phyloP scores from a whole-genome alignment of 1,140 invertebrate species.

The Maconellicoccus hirsutus region DNA sequence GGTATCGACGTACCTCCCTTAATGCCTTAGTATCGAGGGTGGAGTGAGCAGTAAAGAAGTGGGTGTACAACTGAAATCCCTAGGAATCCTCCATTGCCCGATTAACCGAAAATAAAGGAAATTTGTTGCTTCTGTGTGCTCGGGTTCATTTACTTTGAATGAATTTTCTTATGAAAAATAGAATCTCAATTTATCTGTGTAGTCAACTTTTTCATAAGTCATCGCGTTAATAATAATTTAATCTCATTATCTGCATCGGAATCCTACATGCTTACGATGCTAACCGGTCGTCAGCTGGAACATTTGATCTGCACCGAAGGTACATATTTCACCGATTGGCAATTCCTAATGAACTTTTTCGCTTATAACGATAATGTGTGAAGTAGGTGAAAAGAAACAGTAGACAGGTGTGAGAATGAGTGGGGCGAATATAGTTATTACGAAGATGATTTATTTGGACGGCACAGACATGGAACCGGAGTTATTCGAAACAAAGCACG shows the following conservation, averaged over 20 bases:
- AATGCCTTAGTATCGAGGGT: too few relatives aligned
- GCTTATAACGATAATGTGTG: background rate
- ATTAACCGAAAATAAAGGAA: background rate
- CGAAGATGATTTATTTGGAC: constrained; percentile 21
- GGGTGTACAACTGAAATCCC: background rate
- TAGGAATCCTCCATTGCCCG: background rate
- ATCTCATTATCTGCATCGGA: background rate
- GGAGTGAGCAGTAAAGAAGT: background rate
- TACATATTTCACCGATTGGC: background rate
- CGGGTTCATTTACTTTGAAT: background rate
- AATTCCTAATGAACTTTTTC: background rate
- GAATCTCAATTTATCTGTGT: too few relatives aligned
- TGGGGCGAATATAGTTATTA: constrained; percentile 9
- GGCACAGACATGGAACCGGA: background rate
- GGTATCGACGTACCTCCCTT: background rate
- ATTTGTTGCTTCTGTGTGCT: too few relatives aligned
- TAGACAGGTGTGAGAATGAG: constrained; percentile 22
- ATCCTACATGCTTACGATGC: background rate
- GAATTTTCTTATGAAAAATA: background rate
- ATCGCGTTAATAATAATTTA: background rate
- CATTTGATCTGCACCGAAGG: background rate
- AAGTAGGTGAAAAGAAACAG: background rate
- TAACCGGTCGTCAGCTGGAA: background rate
- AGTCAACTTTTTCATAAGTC: too few relatives aligned
- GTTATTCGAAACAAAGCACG: constrained; percentile 14